Conservation (phyloP, 1,140 invertebrate species). For the Euwallacea similis region DNA sequence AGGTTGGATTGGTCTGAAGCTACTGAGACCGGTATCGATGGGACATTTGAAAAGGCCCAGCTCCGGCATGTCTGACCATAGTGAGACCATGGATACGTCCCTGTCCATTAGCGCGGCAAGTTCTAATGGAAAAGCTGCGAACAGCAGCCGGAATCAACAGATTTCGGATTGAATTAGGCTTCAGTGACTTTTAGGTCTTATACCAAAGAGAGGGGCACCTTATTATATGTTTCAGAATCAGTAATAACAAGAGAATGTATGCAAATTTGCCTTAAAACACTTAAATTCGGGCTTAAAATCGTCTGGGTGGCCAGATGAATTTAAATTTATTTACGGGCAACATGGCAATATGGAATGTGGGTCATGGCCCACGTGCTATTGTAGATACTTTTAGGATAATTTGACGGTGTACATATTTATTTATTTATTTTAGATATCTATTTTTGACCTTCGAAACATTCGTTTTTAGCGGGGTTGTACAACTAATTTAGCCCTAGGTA, state of each 20-base stretch:
- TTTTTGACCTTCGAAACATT: slow-evolving; percentile 31
- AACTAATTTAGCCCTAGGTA: too few species aligned
- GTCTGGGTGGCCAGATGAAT: background rate
- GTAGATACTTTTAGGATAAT: slow-evolving; percentile 21
- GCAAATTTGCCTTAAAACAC: background rate
- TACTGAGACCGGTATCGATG: slow-evolving; percentile 45
- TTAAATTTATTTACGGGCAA: slow-evolving; percentile 28
- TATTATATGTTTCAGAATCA: too few species aligned
- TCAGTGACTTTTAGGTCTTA: too few species aligned
- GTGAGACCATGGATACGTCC: slow-evolving; percentile 40
- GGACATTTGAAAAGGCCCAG: slow-evolving; percentile 58
- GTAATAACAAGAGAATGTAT: too few species aligned
- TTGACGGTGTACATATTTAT: slow-evolving; percentile 21
- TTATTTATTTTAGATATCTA: slow-evolving; percentile 12
- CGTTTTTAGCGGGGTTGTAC: too few species aligned
- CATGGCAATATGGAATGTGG: slow-evolving; percentile 27
- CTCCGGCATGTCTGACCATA: slow-evolving; percentile 40
- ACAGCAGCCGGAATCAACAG: background rate
- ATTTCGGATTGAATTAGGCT: background rate
- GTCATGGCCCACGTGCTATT: slow-evolving; percentile 10
- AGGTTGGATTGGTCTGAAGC: slow-evolving; percentile 72
- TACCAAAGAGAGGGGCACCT: background rate
- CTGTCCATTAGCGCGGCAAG: slow-evolving; percentile 27
- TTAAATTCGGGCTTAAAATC: slow-evolving; percentile 1
- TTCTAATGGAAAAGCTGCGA: slow-evolving; percentile 17